Base-by-base conservation (phyloP, 2,113 vertebrate genomes). In the Ictalurus punctatus region DNA sequence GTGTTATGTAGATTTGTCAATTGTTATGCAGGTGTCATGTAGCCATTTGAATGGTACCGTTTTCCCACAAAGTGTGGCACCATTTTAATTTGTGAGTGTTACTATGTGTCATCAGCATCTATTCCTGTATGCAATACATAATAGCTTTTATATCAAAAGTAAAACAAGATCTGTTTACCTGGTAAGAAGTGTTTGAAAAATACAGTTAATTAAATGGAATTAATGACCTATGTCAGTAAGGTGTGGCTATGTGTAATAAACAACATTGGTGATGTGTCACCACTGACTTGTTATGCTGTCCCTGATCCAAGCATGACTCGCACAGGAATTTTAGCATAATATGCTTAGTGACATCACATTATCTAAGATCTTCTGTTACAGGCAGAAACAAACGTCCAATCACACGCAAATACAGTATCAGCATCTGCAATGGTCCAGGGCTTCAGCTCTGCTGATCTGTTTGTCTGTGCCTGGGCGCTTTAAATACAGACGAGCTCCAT, bases 261-360 rank as follows among this genome's bases (percentile, higher is more conserved):
- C 37, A 19, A 12, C 40, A 44, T 25, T 13, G 21, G 37, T 44
- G 37, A 4, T 44, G 21, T 76, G 73, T 76, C 19, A 40, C 37
- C 73, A 44, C 1, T 76, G 37, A 44, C 2, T 3, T 76, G 73
- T 44, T 44, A 44, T 71, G 27, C 34, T 16, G 80, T 90, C 65
- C 59, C 81, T 89, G 88, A 91, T 83, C 65, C 88, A 78, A 17
- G 30, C 37, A n/a, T 85, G 81, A 91, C 61, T 91, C 88, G 89
- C 16, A 25, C 23, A 23, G 61, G 73, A 74, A 90, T 63, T 78
- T 82, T 71, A 37, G 23, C 63, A 71, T 25, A 48, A 52, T 63
- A 25, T 69, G 25, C 56, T 81, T 67, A 63, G 84, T 90, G 86
- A 79, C 81, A 90, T 73, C 79, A 90, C 58, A 87, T 79, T 61